Percentiles rank a stretch among this genome's conserved stretches.
phyloP scores from a whole-genome alignment of 1,140 invertebrate genomes.

The Antheraea mylitta region DNA sequence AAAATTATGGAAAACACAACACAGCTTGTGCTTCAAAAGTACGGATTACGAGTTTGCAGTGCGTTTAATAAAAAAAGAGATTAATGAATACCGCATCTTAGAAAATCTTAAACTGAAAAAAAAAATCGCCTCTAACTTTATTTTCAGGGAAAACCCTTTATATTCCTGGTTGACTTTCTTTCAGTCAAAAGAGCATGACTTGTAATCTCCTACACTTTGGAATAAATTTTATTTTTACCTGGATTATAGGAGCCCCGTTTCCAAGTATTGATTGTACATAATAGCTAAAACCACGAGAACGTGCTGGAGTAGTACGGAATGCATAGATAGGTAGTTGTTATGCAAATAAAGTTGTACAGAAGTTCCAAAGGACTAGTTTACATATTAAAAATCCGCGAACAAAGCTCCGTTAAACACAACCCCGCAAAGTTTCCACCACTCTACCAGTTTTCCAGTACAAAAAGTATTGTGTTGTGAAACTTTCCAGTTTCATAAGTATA shows the following conservation, averaged over 20 bases:
- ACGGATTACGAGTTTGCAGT: too few species aligned
- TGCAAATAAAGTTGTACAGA: slow-evolving; percentile 1
- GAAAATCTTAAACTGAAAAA: too few species aligned
- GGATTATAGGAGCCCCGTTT: not conserved
- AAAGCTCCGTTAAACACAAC: not conserved
- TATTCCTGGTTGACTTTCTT: too few species aligned
- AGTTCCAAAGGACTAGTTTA: not conserved
- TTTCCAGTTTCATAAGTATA: not conserved
- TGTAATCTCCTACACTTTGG: too few species aligned
- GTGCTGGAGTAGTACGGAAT: not conserved
- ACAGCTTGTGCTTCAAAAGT: too few species aligned
- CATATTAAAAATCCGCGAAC: not conserved
- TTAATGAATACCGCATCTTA: too few species aligned
- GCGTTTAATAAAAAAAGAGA: too few species aligned
- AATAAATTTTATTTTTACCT: too few species aligned
- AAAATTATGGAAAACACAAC: too few species aligned
- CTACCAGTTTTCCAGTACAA: not conserved
- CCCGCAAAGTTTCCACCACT: not conserved
- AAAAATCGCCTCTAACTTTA: too few species aligned
- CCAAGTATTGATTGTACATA: not conserved
- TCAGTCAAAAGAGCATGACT: too few species aligned
- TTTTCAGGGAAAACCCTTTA: too few species aligned
- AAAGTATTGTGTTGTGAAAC: not conserved
- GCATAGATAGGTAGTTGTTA: not conserved
- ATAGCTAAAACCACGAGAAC: not conserved